Base-by-base conservation (phyloP, 1,140 invertebrate genomes). In the Pogonus chalceus region DNA sequence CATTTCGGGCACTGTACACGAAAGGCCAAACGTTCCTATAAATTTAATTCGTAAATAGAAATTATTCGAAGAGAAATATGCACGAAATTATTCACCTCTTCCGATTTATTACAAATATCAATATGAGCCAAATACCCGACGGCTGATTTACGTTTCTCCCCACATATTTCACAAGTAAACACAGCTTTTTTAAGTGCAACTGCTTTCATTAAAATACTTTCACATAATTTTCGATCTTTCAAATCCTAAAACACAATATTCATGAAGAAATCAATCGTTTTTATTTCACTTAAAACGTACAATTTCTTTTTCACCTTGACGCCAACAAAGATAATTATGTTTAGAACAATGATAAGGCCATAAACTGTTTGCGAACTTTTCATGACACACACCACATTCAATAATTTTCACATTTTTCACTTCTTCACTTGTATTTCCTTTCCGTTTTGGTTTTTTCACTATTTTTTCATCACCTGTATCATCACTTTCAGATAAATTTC, bases 71-170 rank as follows among this genome's bases (percentile, higher is more conserved):
- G 55, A 49, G 35, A 43, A 57, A 52, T 39, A 49, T 53, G 51
- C 53, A 51, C 51, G 23, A 56, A 39, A 53, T 37, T 20, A 56
- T 43, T 60, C 65, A 80, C 79, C 64, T 76, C 70, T 20, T 74
- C 71, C 2, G 72, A 65, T 68, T 79, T 82, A 22, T 76, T 75
- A 63, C 83, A 86, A 54, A 76, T 72, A 22, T 73, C 65, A 22
- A 79, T 67, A 64, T 86, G 84, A 0, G 81, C 81, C 37, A 79
- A 70, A 58, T 79, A 84, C 16, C 84, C 84, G 4, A 72, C 49
- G 0, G 69, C 72, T 26, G 82, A 84, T 1, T 72, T 74, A 56
- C 80, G 79, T 2, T 52, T 52, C 23, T 49, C 50, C 1, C 69
- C 68, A 63, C 83, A 86, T 35, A 64, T 67, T 57, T 80, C 76